phyloP scores from a whole-genome alignment of 2,888 invertebrate species.

The Agrotis segetum region DNA sequence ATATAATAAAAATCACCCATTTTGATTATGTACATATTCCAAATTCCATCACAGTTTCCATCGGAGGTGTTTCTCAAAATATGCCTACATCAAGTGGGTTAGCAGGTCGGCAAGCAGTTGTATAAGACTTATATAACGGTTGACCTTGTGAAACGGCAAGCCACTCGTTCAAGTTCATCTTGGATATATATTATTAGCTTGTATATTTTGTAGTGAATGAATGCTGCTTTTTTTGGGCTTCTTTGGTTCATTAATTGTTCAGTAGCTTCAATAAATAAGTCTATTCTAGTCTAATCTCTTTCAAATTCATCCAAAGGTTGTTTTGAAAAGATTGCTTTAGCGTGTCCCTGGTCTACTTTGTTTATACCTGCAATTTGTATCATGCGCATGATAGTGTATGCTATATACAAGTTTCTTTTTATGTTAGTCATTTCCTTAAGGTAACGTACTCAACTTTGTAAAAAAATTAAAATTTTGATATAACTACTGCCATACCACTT shows the following conservation, averaged over 20 bases:
- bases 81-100: constrained; percentile 56
- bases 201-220: constrained; percentile 17
- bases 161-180: constrained; percentile 62
- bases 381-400: too few species aligned
- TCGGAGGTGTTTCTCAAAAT: constrained; percentile 60
- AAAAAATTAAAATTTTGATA: too few species aligned
- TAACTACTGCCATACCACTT: too few species aligned
- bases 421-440: too few species aligned
- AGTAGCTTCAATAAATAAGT: constrained; percentile 1
- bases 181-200: constrained; percentile 33
- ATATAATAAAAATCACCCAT: constrained; percentile 35
- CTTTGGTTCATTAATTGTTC: constrained; percentile 16
- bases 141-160: constrained; percentile 62
- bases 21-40: constrained; percentile 56
- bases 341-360: too few species aligned
- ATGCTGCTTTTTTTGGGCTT: constrained; percentile 7
- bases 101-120: constrained; percentile 53
- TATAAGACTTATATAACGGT: constrained; percentile 53
- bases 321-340: too few species aligned
- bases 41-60: constrained; percentile 55
- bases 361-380: too few species aligned
- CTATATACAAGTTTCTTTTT: too few species aligned
- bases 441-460: too few species aligned
- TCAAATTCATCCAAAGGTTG: too few species aligned
- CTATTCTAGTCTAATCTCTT: background rate